Conservation (phyloP, 2,113 vertebrate species). For the Brachyistius frenatus region DNA sequence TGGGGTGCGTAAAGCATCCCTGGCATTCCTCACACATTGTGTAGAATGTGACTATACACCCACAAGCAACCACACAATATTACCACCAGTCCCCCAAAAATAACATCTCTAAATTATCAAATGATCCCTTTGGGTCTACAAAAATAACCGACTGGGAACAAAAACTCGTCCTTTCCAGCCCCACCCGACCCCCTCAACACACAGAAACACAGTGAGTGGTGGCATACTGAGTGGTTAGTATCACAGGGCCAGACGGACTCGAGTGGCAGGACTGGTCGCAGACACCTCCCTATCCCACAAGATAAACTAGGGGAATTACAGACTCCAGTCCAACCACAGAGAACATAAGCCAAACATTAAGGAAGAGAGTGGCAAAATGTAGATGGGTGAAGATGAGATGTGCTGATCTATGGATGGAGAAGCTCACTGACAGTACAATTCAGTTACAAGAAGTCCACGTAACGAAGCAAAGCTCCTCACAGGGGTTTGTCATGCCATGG, state of each 20-base stretch:
- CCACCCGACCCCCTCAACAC: constrained; percentile 57
- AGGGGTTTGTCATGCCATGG: too few relatives aligned
- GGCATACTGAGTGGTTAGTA: constrained; percentile 26
- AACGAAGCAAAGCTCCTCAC: too few relatives aligned
- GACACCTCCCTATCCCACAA: constrained; percentile 66
- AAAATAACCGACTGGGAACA: constrained; percentile 64
- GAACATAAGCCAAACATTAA: constrained; percentile 26
- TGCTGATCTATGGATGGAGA: constrained; percentile 4
- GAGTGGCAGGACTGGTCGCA: constrained; percentile 29
- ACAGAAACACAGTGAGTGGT: constrained; percentile 26
- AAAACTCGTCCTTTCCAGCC: constrained; percentile 42
- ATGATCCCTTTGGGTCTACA: constrained; percentile 56
- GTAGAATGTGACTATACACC: constrained; percentile 32
- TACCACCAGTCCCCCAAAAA: constrained; percentile 50
- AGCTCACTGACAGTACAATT: too few relatives aligned
- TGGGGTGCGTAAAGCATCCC: constrained; percentile 12
- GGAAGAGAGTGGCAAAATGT: not conserved
- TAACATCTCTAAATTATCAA: constrained; percentile 63
- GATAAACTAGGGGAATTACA: constrained; percentile 29
- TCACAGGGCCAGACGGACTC: constrained; percentile 35
- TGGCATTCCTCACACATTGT: constrained; percentile 54
- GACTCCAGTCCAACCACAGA: constrained; percentile 47
- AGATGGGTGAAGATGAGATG: constrained; percentile 9
- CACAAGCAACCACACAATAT: constrained; percentile 49
- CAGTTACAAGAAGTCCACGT: too few relatives aligned